These are phyloP conservation scores for Asteroscopus sphinx DNA, from an alignment of 2,888 invertebrate species.

Conservation along the genomic window DNA sequence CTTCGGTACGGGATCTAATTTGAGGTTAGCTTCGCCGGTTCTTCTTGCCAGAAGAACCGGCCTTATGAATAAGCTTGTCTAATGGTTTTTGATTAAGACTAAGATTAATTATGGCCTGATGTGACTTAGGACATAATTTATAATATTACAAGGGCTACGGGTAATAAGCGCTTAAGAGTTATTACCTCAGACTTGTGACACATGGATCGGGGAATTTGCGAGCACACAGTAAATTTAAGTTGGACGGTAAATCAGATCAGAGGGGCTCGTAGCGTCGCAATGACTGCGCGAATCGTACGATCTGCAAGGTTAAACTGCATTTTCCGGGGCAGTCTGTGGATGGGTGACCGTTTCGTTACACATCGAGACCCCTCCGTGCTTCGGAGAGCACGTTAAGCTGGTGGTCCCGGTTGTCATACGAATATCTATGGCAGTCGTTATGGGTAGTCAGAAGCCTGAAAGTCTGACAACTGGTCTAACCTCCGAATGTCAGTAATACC, in stretches of 20 bases:
- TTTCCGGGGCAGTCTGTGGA: too few relatives aligned
- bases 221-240: constrained; percentile 13
- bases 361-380: too few relatives aligned
- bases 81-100: constrained; percentile 43
- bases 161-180: constrained; percentile 66
- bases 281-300: too few relatives aligned
- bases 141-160: constrained; percentile 49
- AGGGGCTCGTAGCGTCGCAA: too few relatives aligned
- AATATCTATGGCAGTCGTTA: too few relatives aligned
- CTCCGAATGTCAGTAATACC: too few relatives aligned
- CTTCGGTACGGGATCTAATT: constrained; percentile 67
- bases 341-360: too few relatives aligned
- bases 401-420: too few relatives aligned
- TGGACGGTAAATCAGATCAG: not conserved
- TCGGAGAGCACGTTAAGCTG: too few relatives aligned
- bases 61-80: constrained; percentile 33
- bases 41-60: constrained; percentile 62
- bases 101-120: constrained; percentile 51
- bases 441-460: too few relatives aligned
- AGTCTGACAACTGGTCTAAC: too few relatives aligned
- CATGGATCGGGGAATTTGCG: constrained; percentile 21
- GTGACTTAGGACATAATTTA: constrained; percentile 56
- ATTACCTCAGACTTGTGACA: constrained; percentile 52
- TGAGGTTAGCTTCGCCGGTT: constrained; percentile 60
- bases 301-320: too few relatives aligned